Evolutionary conservation across 2,113 vertebrate species (phyloP).

Genomic region (Syngnathus typhle): DNA sequence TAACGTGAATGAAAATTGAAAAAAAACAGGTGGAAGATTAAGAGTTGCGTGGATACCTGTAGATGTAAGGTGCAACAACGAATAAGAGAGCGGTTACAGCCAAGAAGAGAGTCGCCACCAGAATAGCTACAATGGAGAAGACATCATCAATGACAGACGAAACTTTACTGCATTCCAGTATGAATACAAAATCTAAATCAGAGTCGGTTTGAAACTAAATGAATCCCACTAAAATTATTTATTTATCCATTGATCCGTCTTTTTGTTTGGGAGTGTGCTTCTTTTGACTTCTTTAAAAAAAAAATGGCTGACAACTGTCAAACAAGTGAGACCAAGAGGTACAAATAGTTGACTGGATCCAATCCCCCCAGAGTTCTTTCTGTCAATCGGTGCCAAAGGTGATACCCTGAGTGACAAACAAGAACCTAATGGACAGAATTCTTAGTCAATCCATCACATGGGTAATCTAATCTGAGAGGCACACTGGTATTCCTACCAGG

Average conservation of each 20-base stretch:
- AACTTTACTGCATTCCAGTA: neutral
- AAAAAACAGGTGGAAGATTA: neutral
- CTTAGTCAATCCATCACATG: conserved; percentile 45
- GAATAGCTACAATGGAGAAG: conserved; percentile 55
- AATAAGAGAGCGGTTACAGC: conserved; percentile 39
- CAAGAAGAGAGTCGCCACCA: conserved; percentile 59
- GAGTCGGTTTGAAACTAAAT: neutral
- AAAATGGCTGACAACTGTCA: neutral
- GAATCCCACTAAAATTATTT: neutral
- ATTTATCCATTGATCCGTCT: too few relatives aligned
- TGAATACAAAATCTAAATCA: neutral
- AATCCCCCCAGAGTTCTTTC: conserved; percentile 31
- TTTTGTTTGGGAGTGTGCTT: neutral
- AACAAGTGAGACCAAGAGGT: neutral
- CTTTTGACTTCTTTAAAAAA: neutral
- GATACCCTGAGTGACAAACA: conserved; percentile 56
- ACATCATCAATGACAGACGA: neutral
- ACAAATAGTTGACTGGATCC: neutral
- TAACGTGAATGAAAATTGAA: neutral
- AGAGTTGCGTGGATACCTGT: conserved; percentile 51
- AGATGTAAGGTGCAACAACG: conserved; percentile 44
- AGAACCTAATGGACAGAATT: conserved; percentile 49
- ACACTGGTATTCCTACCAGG: conserved; percentile 30
- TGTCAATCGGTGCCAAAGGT: conserved; percentile 45
- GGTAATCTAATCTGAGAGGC: conserved; percentile 52